A percentile compares a stretch with the other conserved stretches of the same genome.
Evolutionary conservation across 1,140 invertebrate species (phyloP).

Genomic region (Drosophila aff.): DNA sequence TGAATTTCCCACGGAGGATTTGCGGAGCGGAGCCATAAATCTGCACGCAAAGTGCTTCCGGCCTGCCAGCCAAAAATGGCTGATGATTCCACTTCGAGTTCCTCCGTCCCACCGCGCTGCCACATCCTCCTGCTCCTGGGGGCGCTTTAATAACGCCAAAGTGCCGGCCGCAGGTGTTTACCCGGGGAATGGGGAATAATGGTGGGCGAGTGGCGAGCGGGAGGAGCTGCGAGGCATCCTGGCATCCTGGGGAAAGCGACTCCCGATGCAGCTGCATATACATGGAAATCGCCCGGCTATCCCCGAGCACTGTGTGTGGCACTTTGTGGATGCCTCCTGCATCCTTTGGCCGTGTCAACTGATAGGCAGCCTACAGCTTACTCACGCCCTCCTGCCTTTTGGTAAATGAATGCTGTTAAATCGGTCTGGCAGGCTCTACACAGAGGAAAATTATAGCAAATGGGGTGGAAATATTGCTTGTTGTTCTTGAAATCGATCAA

Average conservation of each 20-base stretch:
- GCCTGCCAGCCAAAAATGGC: conserved; percentile 59
- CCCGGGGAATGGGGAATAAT: conserved; percentile 9
- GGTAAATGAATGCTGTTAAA: conserved; percentile 22
- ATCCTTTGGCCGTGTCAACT: conserved; percentile 45
- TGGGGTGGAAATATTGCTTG: background rate
- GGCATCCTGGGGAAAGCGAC: conserved; percentile 16
- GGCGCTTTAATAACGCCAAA: conserved; percentile 70
- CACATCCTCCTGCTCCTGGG: conserved; percentile 16
- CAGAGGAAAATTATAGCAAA: background rate
- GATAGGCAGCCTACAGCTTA: conserved; percentile 40
- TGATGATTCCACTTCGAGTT: conserved; percentile 38
- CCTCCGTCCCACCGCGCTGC: background rate
- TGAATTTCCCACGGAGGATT: conserved; percentile 27
- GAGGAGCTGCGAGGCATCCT: background rate
- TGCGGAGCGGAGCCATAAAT: conserved; percentile 65
- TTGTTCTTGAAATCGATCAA: background rate
- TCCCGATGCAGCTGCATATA: conserved; percentile 28
- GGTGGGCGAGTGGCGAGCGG: background rate
- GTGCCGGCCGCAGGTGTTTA: conserved; percentile 63
- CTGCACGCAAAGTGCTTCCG: conserved; percentile 73
- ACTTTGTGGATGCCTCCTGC: conserved; percentile 43
- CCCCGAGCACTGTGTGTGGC: conserved; percentile 22
- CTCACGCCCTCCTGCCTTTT: background rate
- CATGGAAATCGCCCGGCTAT: conserved; percentile 19
- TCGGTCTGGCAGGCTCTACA: background rate